Conservation (phyloP, 37 sponge, comb jelly and placozoan genomes). For the Dysidea cf. avara region DNA sequence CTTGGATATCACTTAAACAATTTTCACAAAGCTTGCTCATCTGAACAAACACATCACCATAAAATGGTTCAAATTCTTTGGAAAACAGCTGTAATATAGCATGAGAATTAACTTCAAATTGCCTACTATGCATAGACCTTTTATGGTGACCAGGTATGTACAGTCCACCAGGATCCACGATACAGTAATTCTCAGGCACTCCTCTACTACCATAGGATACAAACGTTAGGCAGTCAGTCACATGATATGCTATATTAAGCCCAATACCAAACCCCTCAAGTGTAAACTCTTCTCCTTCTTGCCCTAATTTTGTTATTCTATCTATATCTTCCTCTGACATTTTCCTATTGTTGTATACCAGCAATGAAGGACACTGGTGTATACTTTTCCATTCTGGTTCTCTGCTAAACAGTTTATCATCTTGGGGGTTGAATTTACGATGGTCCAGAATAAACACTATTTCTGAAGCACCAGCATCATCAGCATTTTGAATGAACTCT, state of each 20-base stretch:
- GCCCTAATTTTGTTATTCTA: slow-evolving; percentile 73
- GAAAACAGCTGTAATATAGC: background rate
- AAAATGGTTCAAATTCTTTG: slow-evolving; percentile 59
- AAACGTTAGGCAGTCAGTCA: slow-evolving; percentile 82
- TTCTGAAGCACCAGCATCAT: slow-evolving; percentile 75
- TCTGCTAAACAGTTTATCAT: slow-evolving; percentile 19
- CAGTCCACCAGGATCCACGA: slow-evolving; percentile 59
- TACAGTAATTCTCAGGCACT: slow-evolving; percentile 59
- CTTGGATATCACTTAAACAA: slow-evolving; percentile 10
- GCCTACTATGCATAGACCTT: slow-evolving; percentile 13
- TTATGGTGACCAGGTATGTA: slow-evolving; percentile 12
- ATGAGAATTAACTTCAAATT: slow-evolving; percentile 14
- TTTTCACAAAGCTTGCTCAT: slow-evolving; percentile 4
- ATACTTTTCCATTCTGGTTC: slow-evolving; percentile 46
- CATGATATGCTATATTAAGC: slow-evolving; percentile 83
- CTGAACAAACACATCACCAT: slow-evolving; percentile 16
- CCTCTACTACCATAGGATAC: slow-evolving; percentile 44
- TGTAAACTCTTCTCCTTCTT: slow-evolving; percentile 55
- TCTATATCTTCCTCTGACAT: slow-evolving; percentile 66
- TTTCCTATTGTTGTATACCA: slow-evolving; percentile 67
- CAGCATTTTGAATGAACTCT: slow-evolving; percentile 84
- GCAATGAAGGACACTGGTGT: slow-evolving; percentile 55
- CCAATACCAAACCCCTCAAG: slow-evolving; percentile 88
- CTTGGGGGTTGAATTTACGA: slow-evolving; percentile 11
- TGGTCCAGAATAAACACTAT: slow-evolving; percentile 68